Percentiles rank a stretch among this genome's conserved stretches.
Conservation (phyloP, 1,140 invertebrate genomes). For the Episyrphus balteatus region DNA sequence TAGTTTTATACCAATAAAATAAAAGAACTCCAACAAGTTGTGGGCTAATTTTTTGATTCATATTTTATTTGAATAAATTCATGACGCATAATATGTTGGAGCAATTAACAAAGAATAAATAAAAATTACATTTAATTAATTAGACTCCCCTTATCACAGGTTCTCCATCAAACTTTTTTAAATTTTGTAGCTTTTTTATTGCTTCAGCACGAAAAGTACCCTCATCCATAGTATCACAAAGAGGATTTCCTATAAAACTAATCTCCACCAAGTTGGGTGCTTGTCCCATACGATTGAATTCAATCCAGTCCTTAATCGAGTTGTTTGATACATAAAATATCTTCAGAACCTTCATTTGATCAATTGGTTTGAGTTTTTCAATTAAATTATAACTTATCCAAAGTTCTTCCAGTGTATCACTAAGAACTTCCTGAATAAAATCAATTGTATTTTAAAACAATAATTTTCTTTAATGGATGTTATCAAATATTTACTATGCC, state of each 20-base stretch:
- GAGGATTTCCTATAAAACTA: conserved; percentile 71
- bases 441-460: not conserved
- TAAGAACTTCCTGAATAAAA: conserved; percentile 56
- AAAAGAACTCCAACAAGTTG: too few relatives aligned
- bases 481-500: conserved; percentile 51
- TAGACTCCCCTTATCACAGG: conserved; percentile 43
- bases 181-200: conserved; percentile 56
- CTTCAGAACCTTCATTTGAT: conserved; percentile 66
- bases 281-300: conserved; percentile 60
- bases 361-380: conserved; percentile 84
- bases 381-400: conserved; percentile 94
- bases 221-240: conserved; percentile 64
- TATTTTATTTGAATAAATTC: too few relatives aligned
- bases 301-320: conserved; percentile 76
- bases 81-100: too few relatives aligned
- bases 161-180: conserved; percentile 81
- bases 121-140: too few relatives aligned
- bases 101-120: too few relatives aligned
- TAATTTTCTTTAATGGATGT: not conserved
- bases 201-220: conserved; percentile 62
- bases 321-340: conserved; percentile 85
- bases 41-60: too few relatives aligned
- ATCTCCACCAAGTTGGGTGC: conserved; percentile 53
- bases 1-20: too few relatives aligned
- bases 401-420: conserved; percentile 77